A percentile compares a stretch with the other conserved stretches of the same genome.
These are phyloP conservation scores for Ypsolopha sequella DNA, from an alignment of 2,888 invertebrate species.

Conservation along the genomic window DNA sequence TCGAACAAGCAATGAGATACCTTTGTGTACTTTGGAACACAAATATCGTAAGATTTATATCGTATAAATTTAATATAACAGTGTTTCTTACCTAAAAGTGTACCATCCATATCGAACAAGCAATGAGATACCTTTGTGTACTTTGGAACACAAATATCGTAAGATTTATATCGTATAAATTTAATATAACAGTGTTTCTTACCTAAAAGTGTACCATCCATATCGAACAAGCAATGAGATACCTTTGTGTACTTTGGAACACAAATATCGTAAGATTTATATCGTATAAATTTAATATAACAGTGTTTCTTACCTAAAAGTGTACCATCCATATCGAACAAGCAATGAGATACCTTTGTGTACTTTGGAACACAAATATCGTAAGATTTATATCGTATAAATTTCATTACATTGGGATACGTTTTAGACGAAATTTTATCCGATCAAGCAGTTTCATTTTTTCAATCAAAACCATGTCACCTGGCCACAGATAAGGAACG, in stretches of 20 bases:
- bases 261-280: no score
- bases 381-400: no score
- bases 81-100: conserved; percentile 38
- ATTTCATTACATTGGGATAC: no score
- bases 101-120: conserved; percentile 47
- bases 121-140: conserved; percentile 33
- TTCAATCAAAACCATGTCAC: no score
- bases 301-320: conserved; percentile 38
- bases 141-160: neutral
- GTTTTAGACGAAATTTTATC: no score
- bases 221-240: conserved; percentile 44
- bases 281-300: no score
- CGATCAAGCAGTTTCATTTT: no score
- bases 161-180: no score
- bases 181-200: no score
- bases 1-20: conserved; percentile 49
- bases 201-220: conserved; percentile 51
- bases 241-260: conserved; percentile 13
- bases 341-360: conserved; percentile 33
- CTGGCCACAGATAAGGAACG: no score
- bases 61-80: no score
- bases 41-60: no score
- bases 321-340: conserved; percentile 50
- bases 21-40: neutral
- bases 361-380: neutral